Evolutionary conservation across 2,113 vertebrate species (phyloP), one percentile per base, ranked within the genome.

Genomic region (Rhagologus leucostigma): DNA sequence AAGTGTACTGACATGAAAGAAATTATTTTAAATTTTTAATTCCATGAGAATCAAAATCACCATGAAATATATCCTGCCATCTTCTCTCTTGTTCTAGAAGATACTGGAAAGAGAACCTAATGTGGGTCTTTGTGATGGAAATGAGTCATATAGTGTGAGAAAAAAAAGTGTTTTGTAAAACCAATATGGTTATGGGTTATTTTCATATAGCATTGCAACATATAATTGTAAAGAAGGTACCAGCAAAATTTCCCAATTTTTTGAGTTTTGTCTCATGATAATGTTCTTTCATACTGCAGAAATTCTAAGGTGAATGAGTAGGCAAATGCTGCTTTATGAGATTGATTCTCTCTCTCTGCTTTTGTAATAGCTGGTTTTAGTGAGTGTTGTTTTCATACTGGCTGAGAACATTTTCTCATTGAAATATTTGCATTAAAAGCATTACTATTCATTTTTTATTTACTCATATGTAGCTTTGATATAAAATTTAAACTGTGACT

Each of bases 401-500:
- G 47, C 35, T 84, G 91, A 78, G 26, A 81, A 88, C 44, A 67
- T 11, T 70, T 94, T 93, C 35, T 84, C 80, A 56, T 16, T n/a
- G 56, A 29, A 50, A 23, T 83, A 86, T 87, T 68, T 89, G 9
- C 52, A 80, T 87, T 52, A 37, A 85, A 81, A 79, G 29, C 29
- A 6, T 84, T 84, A 81, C 41, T 71, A 46, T 91, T 60, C 20
- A n/a, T 26, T 92, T 93, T 52, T 63, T 96, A 64, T 76, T 95
- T 93, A 96, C 94, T 74, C 47, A 15, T 39, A 90, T 11, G 12
- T 95, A 86, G 59, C 30, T 93, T 96, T 88, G 47, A 53, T 80
- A 22, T 63, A 94, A 67, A 35, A 73, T 93, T 91, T 96, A 92
- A 97, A 91, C 67, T 93, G 26, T 95, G 81, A 94, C 84, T 96